Percentiles rank a stretch among this genome's conserved stretches.
phyloP scores from a whole-genome alignment of 92 coral and sea anemone genomes.

The Plumapathes pennacea region DNA sequence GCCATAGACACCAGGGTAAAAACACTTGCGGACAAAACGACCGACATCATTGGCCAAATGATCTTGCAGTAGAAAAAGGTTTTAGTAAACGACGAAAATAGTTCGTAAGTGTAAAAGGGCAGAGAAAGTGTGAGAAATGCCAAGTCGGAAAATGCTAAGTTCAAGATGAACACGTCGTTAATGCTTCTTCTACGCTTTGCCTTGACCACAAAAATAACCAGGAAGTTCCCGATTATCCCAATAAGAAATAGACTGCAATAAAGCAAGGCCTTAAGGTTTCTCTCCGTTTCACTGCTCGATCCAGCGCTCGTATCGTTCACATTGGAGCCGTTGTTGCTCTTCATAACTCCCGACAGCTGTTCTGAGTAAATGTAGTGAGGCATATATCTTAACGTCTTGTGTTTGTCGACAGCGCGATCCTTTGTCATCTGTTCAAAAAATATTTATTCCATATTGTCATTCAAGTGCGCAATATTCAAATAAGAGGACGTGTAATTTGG shows the following conservation, averaged over 20 bases:
- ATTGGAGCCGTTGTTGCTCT: constrained; percentile 2
- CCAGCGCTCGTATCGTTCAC: constrained; percentile 1
- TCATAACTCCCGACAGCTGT: too few species aligned
- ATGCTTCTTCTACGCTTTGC: constrained; percentile 60
- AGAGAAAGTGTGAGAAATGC: constrained; percentile 64
- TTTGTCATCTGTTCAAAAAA: too few species aligned
- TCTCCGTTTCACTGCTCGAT: constrained; percentile 33
- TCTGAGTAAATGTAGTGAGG: too few species aligned
- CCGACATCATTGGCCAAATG: constrained; percentile 86
- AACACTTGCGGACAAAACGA: constrained; percentile 63
- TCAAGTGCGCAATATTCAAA: too few species aligned
- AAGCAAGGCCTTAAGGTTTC: constrained; percentile 49
- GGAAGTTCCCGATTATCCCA: constrained; percentile 67
- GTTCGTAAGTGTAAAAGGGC: constrained; percentile 70
- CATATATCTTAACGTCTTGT: too few species aligned
- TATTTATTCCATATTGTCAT: too few species aligned
- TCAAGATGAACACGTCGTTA: constrained; percentile 69
- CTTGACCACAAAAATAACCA: constrained; percentile 60
- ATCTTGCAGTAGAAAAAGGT: constrained; percentile 69
- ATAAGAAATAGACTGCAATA: constrained; percentile 58
- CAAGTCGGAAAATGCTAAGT: constrained; percentile 69
- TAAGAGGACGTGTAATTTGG: too few species aligned
- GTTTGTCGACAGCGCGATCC: too few species aligned
- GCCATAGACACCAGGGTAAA: constrained; percentile 74
- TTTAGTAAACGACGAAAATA: constrained; percentile 50